Evolutionary conservation across 2,797 vertebrate genomes (phyloP), one percentile per base, ranked within the genome.

Genomic region (Pipistrellus kuhlii): DNA sequence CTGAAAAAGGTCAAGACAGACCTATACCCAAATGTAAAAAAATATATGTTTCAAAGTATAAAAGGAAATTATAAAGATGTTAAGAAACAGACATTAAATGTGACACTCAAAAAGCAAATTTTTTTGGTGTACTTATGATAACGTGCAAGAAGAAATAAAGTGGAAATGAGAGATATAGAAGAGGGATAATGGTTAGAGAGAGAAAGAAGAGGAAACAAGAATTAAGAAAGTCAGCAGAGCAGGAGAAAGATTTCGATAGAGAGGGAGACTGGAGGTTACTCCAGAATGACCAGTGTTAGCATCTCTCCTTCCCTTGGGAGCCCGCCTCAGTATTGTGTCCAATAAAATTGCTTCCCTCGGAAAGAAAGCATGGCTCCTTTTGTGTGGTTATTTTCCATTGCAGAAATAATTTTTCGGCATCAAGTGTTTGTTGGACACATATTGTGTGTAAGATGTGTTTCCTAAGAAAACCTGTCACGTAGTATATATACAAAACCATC

Each of bases 321-420:
- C 18, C 72, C 14, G 5, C 44, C 38, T 30, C 23, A 15, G 10
- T 3, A 12, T 23, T 21, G 41, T n/a, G 7, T 62, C 57, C 57
- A 41, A 0, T 77, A 55, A n/a, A 77, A 75, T 46, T 38, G 21
- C 25, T 78, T 21, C 9, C 5, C 7, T 85, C 83, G 32, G 13
- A 75, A 75, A 62, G 4, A 53, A 68, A 66, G 41, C 14, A 2
- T 72, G 11, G 72, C 8, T 64, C 30, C 46, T 93, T 88, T 78
- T n/a, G 55, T 86, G 80, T 75, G 59, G 15, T 78, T 44, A 66
- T 77, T 90, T 93, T 78, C 27, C 64, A 20, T 35, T 55, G 46
- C 59, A 92, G 80, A 83, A 82, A 76, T 78, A 71, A 75, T 62
- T 78, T 77, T 88, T 72, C 44, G 59, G 4, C 78, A 76, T 83